A percentile compares a stretch with the other conserved stretches of the same genome.
Conservation (phyloP, 2,888 invertebrate species). For the Caenorhabditis sp. region DNA sequence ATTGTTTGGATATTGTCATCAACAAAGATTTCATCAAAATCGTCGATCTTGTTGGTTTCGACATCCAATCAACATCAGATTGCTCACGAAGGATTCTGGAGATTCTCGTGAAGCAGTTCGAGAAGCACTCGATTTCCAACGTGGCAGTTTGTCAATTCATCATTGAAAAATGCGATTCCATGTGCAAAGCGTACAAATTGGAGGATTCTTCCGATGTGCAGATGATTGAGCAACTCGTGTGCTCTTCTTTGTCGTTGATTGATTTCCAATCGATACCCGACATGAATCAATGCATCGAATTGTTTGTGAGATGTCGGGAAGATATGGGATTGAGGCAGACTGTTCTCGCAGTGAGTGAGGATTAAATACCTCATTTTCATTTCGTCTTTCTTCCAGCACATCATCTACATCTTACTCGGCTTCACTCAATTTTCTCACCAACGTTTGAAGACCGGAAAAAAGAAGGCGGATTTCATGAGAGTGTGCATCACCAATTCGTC, state of each 20-base stretch:
- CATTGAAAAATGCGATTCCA: slow-evolving; percentile 44
- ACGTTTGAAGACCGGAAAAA: slow-evolving; percentile 24
- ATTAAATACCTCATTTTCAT: too few relatives aligned
- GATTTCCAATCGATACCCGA: slow-evolving; percentile 28
- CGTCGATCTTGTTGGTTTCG: slow-evolving; percentile 44
- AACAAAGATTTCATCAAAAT: slow-evolving; percentile 26
- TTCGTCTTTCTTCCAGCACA: slow-evolving; percentile 32
- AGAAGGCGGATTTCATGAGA: slow-evolving; percentile 54
- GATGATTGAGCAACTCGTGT: slow-evolving; percentile 31
- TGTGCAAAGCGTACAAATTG: slow-evolving; percentile 42
- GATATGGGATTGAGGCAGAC: slow-evolving; percentile 59
- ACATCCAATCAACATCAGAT: slow-evolving; percentile 34
- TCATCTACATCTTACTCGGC: slow-evolving; percentile 28
- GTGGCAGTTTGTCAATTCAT: slow-evolving; percentile 23
- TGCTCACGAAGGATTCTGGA: slow-evolving; percentile 41
- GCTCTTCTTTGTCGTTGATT: slow-evolving; percentile 37
- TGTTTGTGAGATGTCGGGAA: slow-evolving; percentile 45
- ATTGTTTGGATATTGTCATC: slow-evolving; percentile 5
- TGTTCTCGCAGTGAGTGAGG: slow-evolving; percentile 29
- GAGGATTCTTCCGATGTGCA: slow-evolving; percentile 43
- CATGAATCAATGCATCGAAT: slow-evolving; percentile 26
- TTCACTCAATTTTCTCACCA: slow-evolving; percentile 28
- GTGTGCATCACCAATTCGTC: slow-evolving; percentile 54
- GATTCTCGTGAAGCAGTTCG: slow-evolving; percentile 33
- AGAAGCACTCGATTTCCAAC: slow-evolving; percentile 9